Evolutionary conservation across 2,797 vertebrate genomes (phyloP).

Genomic region (Meda fulgida): DNA sequence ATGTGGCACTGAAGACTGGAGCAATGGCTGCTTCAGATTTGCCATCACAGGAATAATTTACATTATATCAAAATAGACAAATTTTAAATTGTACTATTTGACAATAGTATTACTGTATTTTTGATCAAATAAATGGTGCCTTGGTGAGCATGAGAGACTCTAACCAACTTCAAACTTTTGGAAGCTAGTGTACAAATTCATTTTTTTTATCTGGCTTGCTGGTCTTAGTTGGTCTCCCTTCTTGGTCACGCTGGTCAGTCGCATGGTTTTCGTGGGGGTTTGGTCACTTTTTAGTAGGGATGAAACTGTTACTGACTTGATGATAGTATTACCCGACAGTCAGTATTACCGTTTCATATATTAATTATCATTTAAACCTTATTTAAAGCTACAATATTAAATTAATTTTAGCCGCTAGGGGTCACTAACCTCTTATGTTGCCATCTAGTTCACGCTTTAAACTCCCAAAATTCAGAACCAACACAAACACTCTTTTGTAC

Average conservation of each 20-base stretch:
- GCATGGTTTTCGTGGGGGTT: background rate
- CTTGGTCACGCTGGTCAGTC: background rate
- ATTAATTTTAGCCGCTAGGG: no score
- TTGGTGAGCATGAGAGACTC: background rate
- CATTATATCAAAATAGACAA: no score
- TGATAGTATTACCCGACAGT: background rate
- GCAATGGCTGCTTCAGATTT: no score
- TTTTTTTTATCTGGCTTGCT: background rate
- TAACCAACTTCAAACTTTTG: background rate
- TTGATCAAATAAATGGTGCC: background rate
- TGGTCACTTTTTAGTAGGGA: background rate
- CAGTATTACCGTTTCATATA: background rate
- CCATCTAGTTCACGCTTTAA: no score
- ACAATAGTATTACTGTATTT: no score
- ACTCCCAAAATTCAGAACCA: no score
- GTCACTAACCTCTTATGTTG: no score
- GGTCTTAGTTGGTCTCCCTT: background rate
- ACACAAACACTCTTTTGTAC: no score
- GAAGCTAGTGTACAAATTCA: background rate
- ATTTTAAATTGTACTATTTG: no score
- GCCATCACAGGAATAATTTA: no score
- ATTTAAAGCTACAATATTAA: no score
- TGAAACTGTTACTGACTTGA: background rate
- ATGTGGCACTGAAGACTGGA: no score
- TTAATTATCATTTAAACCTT: background rate